A percentile compares a stretch with the other conserved stretches of the same genome.
Conservation (phyloP, 2,888 invertebrate species). For the Polydrusus cervinus region DNA sequence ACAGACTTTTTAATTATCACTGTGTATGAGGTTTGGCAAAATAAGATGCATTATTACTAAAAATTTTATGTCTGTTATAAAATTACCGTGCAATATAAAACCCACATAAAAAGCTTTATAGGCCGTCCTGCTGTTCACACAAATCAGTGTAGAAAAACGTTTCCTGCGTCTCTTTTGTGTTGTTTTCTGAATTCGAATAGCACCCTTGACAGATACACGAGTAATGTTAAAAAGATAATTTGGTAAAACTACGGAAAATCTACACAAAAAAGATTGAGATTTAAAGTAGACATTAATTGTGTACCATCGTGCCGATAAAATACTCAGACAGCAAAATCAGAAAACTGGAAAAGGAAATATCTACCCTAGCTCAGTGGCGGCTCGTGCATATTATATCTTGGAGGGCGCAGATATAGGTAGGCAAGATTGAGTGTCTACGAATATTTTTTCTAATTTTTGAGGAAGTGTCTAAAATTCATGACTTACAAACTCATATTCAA, state of each 20-base stretch:
- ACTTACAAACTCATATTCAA: too few species aligned
- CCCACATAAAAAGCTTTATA: slow-evolving; percentile 41
- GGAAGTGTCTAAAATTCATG: too few species aligned
- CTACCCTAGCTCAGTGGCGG: too few species aligned
- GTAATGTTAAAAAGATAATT: slow-evolving; percentile 27
- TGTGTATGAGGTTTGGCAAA: too few species aligned
- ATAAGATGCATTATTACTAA: background rate
- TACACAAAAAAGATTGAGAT: background rate
- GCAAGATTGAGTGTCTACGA: too few species aligned
- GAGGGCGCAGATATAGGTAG: too few species aligned
- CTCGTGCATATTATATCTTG: too few species aligned
- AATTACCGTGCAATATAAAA: slow-evolving; percentile 31
- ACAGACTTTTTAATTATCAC: too few species aligned
- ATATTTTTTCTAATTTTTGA: too few species aligned
- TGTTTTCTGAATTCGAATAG: slow-evolving; percentile 47
- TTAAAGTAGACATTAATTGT: background rate
- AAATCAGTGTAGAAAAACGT: slow-evolving; percentile 37
- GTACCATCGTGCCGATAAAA: background rate
- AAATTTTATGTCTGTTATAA: slow-evolving; percentile 4
- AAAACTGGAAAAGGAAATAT: too few species aligned
- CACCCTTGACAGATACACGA: slow-evolving; percentile 43
- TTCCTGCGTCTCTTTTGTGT: slow-evolving; percentile 45
- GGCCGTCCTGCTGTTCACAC: slow-evolving; percentile 39
- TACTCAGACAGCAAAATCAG: too few species aligned
- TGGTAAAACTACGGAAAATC: background rate